These are phyloP conservation scores for Cardiocondyla obscurior DNA, from an alignment of 1,140 invertebrate genomes.

Conservation along the genomic window DNA sequence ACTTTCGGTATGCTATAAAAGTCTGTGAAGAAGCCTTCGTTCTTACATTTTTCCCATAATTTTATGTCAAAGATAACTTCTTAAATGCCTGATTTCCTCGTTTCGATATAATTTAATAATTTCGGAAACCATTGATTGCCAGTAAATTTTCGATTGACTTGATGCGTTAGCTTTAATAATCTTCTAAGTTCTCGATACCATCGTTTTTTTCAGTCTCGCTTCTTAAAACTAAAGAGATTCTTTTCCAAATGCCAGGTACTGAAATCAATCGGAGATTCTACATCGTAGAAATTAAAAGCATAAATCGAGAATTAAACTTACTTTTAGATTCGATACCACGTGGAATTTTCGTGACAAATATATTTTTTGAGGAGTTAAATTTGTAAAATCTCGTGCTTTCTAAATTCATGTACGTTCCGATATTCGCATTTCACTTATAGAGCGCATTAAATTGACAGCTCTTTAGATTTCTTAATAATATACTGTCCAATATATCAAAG, in stretches of 20 bases:
- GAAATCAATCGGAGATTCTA: background rate
- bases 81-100: constrained; percentile 48
- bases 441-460: background rate
- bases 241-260: background rate
- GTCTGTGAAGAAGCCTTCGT: constrained; percentile 17
- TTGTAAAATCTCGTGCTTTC: background rate
- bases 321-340: background rate
- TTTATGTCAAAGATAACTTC: constrained; percentile 39
- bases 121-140: background rate
- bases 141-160: background rate
- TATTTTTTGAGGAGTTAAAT: background rate
- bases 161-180: background rate
- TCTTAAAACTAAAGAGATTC: constrained; percentile 8
- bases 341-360: background rate
- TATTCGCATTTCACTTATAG: background rate
- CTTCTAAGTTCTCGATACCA: background rate
- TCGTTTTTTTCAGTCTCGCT: too few relatives aligned
- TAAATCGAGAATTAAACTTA: background rate
- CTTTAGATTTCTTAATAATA: background rate
- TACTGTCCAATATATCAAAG: background rate
- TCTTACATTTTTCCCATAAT: constrained; percentile 28
- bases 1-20: constrained; percentile 40
- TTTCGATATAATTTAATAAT: constrained; percentile 32
- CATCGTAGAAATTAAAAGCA: background rate
- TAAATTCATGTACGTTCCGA: constrained; percentile 8